Percentiles rank a stretch among this genome's conserved stretches.
Evolutionary conservation across 2,797 vertebrate species (phyloP).

Genomic region (Cottoperca gobio): DNA sequence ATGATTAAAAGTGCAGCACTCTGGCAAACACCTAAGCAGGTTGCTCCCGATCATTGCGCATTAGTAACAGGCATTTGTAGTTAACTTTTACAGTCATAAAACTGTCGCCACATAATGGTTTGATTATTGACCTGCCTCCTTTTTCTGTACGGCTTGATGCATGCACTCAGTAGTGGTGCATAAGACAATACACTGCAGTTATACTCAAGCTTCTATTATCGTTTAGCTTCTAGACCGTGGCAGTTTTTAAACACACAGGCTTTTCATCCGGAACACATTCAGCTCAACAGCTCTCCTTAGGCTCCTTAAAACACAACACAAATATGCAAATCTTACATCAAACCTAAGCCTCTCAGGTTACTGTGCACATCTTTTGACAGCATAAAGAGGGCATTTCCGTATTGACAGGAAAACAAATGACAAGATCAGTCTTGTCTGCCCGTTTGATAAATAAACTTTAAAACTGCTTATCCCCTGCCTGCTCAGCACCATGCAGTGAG

Average conservation of each 20-base stretch:
- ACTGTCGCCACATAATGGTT: constrained; percentile 52
- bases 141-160: constrained; percentile 23
- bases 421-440: constrained; percentile 13
- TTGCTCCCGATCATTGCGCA: constrained; percentile 54
- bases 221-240: constrained; percentile 12
- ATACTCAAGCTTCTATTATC: constrained; percentile 21
- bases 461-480: constrained; percentile 6
- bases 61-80: constrained; percentile 60
- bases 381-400: constrained; percentile 17
- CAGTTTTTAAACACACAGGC: constrained; percentile 19
- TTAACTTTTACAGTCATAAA: constrained; percentile 66
- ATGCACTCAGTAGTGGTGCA: background rate
- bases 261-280: constrained; percentile 39
- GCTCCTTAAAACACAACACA: constrained; percentile 17
- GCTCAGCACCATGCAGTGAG: constrained; percentile 14
- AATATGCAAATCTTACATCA: constrained; percentile 42
- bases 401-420: constrained; percentile 41
- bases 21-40: constrained; percentile 56
- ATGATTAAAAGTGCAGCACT: constrained; percentile 57
- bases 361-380: constrained; percentile 31
- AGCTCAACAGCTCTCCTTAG: constrained; percentile 23
- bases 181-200: constrained; percentile 24
- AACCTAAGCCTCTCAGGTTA: constrained; percentile 30
- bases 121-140: constrained; percentile 44
- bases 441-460: constrained; percentile 24